These are phyloP conservation scores for Morpho helenor DNA, from an alignment of 2,888 invertebrate genomes.

Conservation along the genomic window DNA sequence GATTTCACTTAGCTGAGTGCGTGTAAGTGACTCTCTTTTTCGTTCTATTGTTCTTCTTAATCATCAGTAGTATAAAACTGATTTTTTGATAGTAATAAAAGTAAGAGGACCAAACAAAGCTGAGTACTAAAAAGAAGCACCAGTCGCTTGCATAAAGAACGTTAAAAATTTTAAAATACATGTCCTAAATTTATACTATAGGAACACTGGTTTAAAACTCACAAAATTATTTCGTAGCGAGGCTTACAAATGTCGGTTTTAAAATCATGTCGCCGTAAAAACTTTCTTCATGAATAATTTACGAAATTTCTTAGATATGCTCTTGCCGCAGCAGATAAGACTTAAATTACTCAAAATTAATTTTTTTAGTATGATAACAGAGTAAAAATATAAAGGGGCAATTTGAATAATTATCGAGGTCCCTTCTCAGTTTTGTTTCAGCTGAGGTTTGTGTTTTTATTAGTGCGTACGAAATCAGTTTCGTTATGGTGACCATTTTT, in stretches of 20 bases:
- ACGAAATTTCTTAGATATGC: slow-evolving; percentile 74
- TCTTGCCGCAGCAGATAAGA: slow-evolving; percentile 71
- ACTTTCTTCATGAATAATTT: slow-evolving; percentile 78
- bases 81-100: too few relatives aligned
- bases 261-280: slow-evolving; percentile 76
- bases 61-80: too few relatives aligned
- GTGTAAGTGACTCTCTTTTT: too few relatives aligned
- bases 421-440: slow-evolving; percentile 40
- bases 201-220: slow-evolving; percentile 10
- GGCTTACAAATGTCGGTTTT: slow-evolving; percentile 74
- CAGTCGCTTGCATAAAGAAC: neutral
- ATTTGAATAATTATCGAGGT: slow-evolving; percentile 67
- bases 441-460: slow-evolving; percentile 40
- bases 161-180: neutral
- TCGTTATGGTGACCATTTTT: neutral
- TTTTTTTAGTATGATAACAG: slow-evolving; percentile 65
- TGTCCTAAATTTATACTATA: neutral
- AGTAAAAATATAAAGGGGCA: slow-evolving; percentile 64
- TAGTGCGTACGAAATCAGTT: neutral
- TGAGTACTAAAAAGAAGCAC: too few relatives aligned
- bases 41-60: too few relatives aligned
- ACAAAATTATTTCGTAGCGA: slow-evolving; percentile 31
- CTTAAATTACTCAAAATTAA: slow-evolving; percentile 72
- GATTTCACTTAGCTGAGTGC: too few relatives aligned
- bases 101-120: too few relatives aligned